Evolutionary conservation across 2,888 invertebrate species (phyloP).

Genomic region (Micropterix aruncella): DNA sequence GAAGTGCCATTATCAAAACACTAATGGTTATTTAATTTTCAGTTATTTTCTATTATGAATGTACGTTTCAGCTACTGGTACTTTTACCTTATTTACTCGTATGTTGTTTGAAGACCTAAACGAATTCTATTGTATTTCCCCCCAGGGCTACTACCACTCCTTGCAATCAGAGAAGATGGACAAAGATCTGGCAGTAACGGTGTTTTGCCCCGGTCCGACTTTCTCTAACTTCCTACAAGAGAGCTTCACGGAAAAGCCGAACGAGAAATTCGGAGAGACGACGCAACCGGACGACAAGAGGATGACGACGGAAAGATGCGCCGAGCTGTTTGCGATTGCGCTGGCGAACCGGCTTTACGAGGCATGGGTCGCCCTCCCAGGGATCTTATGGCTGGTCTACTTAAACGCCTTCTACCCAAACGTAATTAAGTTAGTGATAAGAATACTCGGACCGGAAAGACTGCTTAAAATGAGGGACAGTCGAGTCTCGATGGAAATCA

Average conservation of each 20-base stretch:
- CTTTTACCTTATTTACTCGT: no score
- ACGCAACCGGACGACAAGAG: constrained; percentile 29
- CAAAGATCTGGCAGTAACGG: constrained; percentile 45
- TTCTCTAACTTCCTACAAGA: constrained; percentile 53
- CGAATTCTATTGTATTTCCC: constrained; percentile 12
- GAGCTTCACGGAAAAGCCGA: constrained; percentile 49
- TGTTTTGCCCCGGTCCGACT: constrained; percentile 66
- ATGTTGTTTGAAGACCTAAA: neutral
- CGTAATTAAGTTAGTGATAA: constrained; percentile 25
- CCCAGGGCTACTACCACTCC: constrained; percentile 58
- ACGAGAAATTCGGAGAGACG: constrained; percentile 28
- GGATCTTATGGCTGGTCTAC: constrained; percentile 43
- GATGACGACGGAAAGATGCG: constrained; percentile 42
- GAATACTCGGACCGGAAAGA: constrained; percentile 22
- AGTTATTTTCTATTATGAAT: no score
- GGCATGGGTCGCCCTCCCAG: constrained; percentile 57
- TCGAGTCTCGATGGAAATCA: constrained; percentile 17
- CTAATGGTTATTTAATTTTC: no score
- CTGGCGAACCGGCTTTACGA: constrained; percentile 44
- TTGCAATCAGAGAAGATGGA: constrained; percentile 43
- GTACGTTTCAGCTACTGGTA: no score
- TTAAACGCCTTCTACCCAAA: constrained; percentile 43
- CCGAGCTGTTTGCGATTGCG: constrained; percentile 39
- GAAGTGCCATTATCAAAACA: no score
- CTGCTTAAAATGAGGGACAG: constrained; percentile 29